These are phyloP conservation scores for Tryphoninae sp. DNA, from an alignment of 2,888 invertebrate species.

Conservation along the genomic window DNA sequence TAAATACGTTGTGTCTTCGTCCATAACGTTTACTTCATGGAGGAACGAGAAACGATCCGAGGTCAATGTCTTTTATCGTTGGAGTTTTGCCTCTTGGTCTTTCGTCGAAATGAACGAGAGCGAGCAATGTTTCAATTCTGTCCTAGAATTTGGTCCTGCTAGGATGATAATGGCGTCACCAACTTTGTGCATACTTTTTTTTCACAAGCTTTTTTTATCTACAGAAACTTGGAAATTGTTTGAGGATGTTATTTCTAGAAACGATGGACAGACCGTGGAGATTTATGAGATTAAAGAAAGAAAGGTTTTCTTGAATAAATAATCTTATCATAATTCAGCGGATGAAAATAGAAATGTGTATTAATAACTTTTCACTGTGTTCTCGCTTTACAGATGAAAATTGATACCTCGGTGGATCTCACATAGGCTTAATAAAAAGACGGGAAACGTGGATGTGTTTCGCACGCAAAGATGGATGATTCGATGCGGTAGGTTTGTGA, in stretches of 20 bases:
- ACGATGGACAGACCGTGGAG: too few species aligned
- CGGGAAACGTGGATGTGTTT: constrained; percentile 40
- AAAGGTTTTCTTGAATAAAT: too few species aligned
- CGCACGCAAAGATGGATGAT: constrained; percentile 59
- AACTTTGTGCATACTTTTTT: too few species aligned
- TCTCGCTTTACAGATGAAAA: constrained; percentile 77
- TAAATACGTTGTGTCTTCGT: constrained; percentile 31
- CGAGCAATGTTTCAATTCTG: not conserved
- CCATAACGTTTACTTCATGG: not conserved
- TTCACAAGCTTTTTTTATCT: too few species aligned
- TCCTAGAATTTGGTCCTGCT: too few species aligned
- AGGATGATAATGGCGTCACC: too few species aligned
- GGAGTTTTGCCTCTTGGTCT: not conserved
- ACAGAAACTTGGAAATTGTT: too few species aligned
- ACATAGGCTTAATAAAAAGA: constrained; percentile 72
- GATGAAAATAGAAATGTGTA: not conserved
- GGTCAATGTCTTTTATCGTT: constrained; percentile 55
- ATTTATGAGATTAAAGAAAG: too few species aligned
- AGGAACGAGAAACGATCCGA: constrained; percentile 33
- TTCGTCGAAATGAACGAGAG: not conserved
- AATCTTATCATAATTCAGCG: too few species aligned
- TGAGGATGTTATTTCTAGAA: too few species aligned
- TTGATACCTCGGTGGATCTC: constrained; percentile 78
- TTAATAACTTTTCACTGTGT: constrained; percentile 11
- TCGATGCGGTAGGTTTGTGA: constrained; percentile 62